Base-by-base conservation (phyloP, 2,113 vertebrate species). In the Heterocephalus glaber region DNA sequence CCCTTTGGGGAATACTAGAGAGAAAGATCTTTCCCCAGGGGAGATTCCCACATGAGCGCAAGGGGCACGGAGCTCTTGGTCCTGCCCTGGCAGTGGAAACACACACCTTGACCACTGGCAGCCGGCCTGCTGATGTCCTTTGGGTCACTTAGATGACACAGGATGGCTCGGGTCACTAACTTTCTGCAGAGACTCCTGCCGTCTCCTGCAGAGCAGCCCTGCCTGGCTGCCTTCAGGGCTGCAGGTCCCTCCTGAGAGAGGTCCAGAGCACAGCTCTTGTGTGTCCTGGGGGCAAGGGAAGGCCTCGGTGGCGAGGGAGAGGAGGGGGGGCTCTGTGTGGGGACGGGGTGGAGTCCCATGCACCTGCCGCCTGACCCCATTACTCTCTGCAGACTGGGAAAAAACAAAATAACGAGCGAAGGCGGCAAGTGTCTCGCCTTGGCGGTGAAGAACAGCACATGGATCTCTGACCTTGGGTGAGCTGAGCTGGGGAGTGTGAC, bases 391-490 rank as follows among this genome's bases (percentile, higher is more conserved):
- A 99, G 99, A 98, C 97, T 99, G 74, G 99, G 99, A 76, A 98
- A 98, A 96, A 99, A 99, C 98, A 98, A 98, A 90, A 99, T 99
- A 96, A 99, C 99, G 0, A 97, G 98, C 0, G 98, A 99, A 90
- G 99, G 99, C 85, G 99, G 99, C 14, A 99, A 97, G 84, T 98
- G 97, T 95, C 98, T 99, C 77, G 99, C 99, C 92, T 95, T 87
- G 65, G 99, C 99, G 3, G 98, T 99, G 96, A 98, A 99, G 98
- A 99, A 98, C 92, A 99, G 99, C 98, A 98, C 97, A 35, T 99
- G 98, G 0, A 99, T 99, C 97, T 98, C 98, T 96, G 99, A 99
- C 16, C 96, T 99, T 0, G 99, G 99, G 99, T 99, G 98, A 98
- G 98, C 98, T n/a, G n/a, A n/a, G 84, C 52, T 56, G 65, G 28